Percentiles rank a stretch among this genome's conserved stretches.
These are phyloP conservation scores for Linnaemya tessellans DNA, from an alignment of 2,888 invertebrate genomes.

Conservation along the genomic window DNA sequence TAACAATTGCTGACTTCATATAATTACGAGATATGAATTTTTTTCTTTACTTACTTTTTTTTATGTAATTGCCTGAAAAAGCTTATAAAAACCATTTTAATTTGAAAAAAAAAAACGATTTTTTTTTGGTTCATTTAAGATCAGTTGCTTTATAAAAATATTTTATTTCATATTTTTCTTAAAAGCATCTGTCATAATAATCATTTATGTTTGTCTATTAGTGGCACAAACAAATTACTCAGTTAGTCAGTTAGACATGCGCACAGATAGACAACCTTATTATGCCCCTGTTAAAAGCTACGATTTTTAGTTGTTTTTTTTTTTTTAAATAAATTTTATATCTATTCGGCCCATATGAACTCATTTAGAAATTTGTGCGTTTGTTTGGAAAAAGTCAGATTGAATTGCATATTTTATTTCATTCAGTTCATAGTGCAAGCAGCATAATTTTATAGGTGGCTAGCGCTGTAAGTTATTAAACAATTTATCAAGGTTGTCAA, in stretches of 20 bases:
- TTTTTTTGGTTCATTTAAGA: slow-evolving; percentile 32
- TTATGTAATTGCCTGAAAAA: not conserved
- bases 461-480: not conserved
- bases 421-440: slow-evolving; percentile 19
- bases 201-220: slow-evolving; percentile 23
- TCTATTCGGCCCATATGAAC: slow-evolving; percentile 7
- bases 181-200: slow-evolving; percentile 58
- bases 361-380: slow-evolving; percentile 26
- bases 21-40: not conserved
- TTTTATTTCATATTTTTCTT: slow-evolving; percentile 43
- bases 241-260: slow-evolving; percentile 1
- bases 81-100: slow-evolving; percentile 28
- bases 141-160: slow-evolving; percentile 7
- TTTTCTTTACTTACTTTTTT: slow-evolving; percentile 25
- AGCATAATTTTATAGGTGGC: not conserved
- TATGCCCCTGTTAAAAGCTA: not conserved
- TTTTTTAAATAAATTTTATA: not conserved
- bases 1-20: slow-evolving; percentile 21
- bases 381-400: slow-evolving; percentile 17
- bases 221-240: slow-evolving; percentile 5
- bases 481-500: no score
- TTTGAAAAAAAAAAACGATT: not conserved
- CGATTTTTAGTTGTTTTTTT: not conserved
- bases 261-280: slow-evolving; percentile 4
- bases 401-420: not conserved